Evolutionary conservation across 2,888 invertebrate genomes (phyloP).

Genomic region (Acleris literana): DNA sequence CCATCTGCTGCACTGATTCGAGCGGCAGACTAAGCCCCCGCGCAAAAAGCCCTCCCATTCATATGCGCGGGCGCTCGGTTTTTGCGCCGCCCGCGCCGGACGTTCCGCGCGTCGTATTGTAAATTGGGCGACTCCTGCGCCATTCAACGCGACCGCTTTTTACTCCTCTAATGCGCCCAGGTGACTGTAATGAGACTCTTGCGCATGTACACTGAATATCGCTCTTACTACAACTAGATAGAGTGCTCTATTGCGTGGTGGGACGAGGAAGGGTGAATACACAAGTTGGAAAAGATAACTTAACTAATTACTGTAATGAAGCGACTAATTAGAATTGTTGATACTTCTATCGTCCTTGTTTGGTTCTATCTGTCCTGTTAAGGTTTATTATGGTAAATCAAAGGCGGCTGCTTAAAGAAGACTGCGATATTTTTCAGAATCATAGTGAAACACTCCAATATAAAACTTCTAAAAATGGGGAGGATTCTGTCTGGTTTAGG

Average conservation of each 20-base stretch:
- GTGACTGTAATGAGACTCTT: slow-evolving; percentile 56
- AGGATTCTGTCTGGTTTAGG: no score
- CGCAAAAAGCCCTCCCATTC: slow-evolving; percentile 75
- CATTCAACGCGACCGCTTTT: slow-evolving; percentile 80
- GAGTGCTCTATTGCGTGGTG: neutral
- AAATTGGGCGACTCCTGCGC: slow-evolving; percentile 69
- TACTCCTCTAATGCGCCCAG: slow-evolving; percentile 65
- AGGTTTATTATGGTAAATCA: neutral
- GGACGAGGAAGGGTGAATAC: neutral
- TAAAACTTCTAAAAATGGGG: no score
- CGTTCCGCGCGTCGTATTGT: slow-evolving; percentile 80
- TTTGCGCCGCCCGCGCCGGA: slow-evolving; percentile 70
- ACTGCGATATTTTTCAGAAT: no score
- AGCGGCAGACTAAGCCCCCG: slow-evolving; percentile 60
- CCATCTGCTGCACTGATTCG: slow-evolving; percentile 26
- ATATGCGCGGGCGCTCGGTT: slow-evolving; percentile 77
- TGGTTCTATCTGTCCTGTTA: neutral
- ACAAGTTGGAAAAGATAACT: slow-evolving; percentile 11
- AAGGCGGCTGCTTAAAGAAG: no score
- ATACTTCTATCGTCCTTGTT: neutral
- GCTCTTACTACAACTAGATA: neutral
- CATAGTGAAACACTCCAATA: no score
- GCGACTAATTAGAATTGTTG: slow-evolving; percentile 21
- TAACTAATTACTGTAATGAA: slow-evolving; percentile 29
- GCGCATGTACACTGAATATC: no score